These are phyloP conservation scores for Eurystomus glaucurus DNA, from an alignment of 2,797 vertebrate species.

Conservation along the genomic window DNA sequence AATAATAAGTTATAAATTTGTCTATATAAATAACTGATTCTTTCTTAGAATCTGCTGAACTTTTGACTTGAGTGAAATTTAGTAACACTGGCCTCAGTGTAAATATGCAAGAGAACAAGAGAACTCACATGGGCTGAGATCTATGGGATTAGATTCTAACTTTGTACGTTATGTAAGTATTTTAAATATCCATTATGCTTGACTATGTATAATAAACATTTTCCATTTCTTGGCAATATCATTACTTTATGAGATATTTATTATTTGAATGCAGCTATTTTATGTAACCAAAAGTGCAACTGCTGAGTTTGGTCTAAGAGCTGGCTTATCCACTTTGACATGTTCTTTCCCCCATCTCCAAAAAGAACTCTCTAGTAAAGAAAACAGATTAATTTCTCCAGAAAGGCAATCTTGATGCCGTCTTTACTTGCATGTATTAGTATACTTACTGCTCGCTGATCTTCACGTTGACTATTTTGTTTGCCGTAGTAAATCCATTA, in stretches of 20 bases:
- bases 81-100: neutral
- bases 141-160: neutral
- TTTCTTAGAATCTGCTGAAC: neutral
- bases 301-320: neutral
- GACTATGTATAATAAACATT: neutral
- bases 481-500: conserved; percentile 83
- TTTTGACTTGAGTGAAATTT: neutral
- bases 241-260: neutral
- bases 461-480: conserved; percentile 88
- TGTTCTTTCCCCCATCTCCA: neutral
- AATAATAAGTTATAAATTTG: neutral
- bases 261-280: neutral
- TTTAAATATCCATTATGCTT: neutral
- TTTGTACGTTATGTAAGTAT: neutral
- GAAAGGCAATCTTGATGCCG: neutral
- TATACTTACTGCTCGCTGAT: conserved; percentile 84
- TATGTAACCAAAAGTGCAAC: neutral
- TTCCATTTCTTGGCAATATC: neutral
- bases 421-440: neutral
- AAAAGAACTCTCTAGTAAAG: neutral
- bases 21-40: neutral
- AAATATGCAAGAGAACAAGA: neutral
- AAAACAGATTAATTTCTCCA: neutral
- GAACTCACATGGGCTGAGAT: neutral
- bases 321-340: neutral